These are phyloP conservation scores for Ia io DNA, from an alignment of 2,113 vertebrate species.

Conservation along the genomic window DNA sequence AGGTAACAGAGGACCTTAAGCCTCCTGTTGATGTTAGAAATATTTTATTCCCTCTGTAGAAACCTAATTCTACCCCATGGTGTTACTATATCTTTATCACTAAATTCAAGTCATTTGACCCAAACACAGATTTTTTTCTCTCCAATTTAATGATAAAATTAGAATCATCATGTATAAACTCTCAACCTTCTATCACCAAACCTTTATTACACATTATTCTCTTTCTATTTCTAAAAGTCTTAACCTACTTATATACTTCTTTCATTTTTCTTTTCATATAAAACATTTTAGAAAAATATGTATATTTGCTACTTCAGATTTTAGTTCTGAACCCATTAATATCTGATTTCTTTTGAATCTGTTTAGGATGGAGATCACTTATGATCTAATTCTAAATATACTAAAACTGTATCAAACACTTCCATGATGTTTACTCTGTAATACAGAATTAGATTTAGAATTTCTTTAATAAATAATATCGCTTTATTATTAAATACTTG, in stretches of 20 bases:
- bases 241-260: background rate
- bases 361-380: background rate
- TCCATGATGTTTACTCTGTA: background rate
- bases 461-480: background rate
- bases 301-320: background rate
- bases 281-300: background rate
- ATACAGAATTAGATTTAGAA: background rate
- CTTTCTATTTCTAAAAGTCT: background rate
- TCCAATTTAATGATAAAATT: background rate
- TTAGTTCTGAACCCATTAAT: background rate
- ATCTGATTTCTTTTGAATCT: background rate
- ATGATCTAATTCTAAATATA: background rate
- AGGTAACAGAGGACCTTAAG: background rate
- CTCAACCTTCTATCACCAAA: background rate
- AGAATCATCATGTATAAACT: background rate
- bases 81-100: background rate
- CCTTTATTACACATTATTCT: background rate
- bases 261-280: background rate
- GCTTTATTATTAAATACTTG: background rate
- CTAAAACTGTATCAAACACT: background rate
- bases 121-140: background rate
- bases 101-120: background rate
- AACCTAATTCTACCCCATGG: background rate
- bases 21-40: background rate
- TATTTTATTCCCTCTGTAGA: background rate